Conservation (phyloP, 2,113 vertebrate genomes). For the Hypocryptadius cinnamomeus region DNA sequence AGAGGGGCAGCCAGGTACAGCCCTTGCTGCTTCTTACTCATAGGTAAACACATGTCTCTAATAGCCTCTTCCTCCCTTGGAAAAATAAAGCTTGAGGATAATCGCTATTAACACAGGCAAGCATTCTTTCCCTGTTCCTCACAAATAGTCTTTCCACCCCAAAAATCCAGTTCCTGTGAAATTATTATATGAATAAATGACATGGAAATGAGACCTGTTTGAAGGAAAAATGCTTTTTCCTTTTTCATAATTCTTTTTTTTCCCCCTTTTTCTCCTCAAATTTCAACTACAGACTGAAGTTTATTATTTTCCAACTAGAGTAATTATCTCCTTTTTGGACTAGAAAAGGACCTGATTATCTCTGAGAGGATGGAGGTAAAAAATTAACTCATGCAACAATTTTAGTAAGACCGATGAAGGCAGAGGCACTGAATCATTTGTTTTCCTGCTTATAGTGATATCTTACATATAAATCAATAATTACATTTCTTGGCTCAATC, state of each 20-base stretch:
- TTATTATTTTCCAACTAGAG: not conserved
- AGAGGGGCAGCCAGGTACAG: not conserved
- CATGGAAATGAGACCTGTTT: not conserved
- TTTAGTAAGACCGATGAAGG: not conserved
- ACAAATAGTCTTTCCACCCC: not conserved
- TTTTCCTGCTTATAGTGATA: not conserved
- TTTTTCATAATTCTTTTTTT: not conserved
- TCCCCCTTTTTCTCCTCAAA: accelerated
- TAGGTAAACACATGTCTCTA: not conserved
- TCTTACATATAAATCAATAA: not conserved
- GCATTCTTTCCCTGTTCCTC: not conserved
- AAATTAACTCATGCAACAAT: not conserved
- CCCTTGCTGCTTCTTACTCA: not conserved
- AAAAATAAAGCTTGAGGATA: not conserved
- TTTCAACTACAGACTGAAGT: not conserved
- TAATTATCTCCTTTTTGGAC: not conserved
- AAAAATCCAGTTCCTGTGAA: not conserved
- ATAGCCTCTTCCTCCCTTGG: not conserved
- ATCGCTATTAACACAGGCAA: not conserved
- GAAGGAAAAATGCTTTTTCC: not conserved
- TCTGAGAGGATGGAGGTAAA: not conserved
- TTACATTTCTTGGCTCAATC: not conserved
- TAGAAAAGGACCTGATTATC: not conserved
- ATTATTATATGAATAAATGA: not conserved
- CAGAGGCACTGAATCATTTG: not conserved